Conservation (phyloP, 30 jellyfish, hydroid and myxozoan genomes). For the Rhopilema esculentum region DNA sequence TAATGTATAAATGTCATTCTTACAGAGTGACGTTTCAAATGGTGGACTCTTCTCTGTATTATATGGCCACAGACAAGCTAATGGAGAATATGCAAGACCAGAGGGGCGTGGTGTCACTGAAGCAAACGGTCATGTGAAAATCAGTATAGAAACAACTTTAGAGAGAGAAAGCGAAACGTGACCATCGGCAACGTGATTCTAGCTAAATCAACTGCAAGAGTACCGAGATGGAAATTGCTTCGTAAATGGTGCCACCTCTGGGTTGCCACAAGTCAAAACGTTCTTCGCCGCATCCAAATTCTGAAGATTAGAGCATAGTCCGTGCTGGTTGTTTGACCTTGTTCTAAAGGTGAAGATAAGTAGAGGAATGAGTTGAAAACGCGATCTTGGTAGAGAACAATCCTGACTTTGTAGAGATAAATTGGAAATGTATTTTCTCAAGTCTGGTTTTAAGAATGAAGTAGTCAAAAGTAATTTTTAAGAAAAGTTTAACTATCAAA, state of each 20-base stretch:
- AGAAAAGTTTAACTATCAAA: too few species aligned
- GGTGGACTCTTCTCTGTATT: conserved; percentile 96
- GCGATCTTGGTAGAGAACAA: background rate
- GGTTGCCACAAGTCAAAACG: too few species aligned
- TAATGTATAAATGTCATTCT: too few species aligned
- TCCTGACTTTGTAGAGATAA: too few species aligned
- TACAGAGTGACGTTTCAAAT: conserved; percentile 87
- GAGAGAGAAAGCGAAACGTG: conserved; percentile 57
- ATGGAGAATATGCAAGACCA: conserved; percentile 52
- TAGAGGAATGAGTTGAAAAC: background rate
- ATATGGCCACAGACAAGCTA: conserved; percentile 83
- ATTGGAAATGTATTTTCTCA: too few species aligned
- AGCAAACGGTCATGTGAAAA: conserved; percentile 63
- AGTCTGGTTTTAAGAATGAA: too few species aligned
- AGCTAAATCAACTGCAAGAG: background rate
- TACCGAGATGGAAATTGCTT: background rate
- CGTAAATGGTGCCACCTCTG: background rate
- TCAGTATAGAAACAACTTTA: conserved; percentile 37
- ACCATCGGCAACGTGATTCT: background rate
- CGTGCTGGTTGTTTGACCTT: background rate
- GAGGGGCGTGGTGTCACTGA: conserved; percentile 29
- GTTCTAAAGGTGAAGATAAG: background rate
- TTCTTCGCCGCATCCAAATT: too few species aligned
- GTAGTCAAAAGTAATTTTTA: too few species aligned
- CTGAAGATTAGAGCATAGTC: background rate